Percentiles rank a stretch among this genome's conserved stretches.
These are phyloP conservation scores for Cyprinodon brontotheroides DNA, from an alignment of 2,113 vertebrate species.

Conservation along the genomic window DNA sequence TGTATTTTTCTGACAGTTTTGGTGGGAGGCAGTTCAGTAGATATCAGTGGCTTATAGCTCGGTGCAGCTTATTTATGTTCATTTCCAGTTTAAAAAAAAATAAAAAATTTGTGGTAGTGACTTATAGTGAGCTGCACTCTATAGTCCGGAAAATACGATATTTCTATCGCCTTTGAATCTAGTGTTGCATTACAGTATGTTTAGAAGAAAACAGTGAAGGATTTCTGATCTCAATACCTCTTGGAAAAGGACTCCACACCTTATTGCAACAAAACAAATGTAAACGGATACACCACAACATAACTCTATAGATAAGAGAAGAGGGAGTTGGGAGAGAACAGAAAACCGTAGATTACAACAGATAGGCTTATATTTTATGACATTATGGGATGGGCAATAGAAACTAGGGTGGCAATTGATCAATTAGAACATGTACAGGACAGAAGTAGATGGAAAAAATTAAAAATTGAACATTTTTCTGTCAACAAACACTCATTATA, in stretches of 20 bases:
- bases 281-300: neutral
- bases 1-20: too few species aligned
- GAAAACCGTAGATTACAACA: neutral
- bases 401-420: neutral
- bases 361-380: neutral
- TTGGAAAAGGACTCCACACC: neutral
- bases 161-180: too few species aligned
- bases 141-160: too few species aligned
- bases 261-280: neutral
- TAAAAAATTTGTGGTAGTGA: too few species aligned
- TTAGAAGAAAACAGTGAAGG: conserved; percentile 34
- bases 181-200: conserved; percentile 25
- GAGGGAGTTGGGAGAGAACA: neutral
- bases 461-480: too few species aligned
- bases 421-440: too few species aligned
- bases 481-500: too few species aligned
- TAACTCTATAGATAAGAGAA: neutral
- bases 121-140: too few species aligned
- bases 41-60: too few species aligned
- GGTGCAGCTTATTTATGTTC: too few species aligned
- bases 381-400: neutral
- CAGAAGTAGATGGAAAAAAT: neutral
- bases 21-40: too few species aligned
- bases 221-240: neutral
- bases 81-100: too few species aligned